Base-by-base conservation (phyloP, 2,888 invertebrate species). In the Drosophila siamana region DNA sequence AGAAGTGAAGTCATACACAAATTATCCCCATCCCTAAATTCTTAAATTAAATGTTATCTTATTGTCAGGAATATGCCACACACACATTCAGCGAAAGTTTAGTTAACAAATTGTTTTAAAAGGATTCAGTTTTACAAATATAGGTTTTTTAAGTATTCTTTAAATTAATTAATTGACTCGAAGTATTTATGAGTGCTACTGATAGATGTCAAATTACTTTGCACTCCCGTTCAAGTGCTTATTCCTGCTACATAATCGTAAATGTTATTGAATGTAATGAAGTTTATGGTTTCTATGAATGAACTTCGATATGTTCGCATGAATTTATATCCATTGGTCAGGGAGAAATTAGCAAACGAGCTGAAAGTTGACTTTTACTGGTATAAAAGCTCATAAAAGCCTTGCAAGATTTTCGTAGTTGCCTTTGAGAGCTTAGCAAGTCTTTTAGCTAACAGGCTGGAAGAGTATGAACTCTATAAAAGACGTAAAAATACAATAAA, bases 241-340 rank as follows among this genome's bases (percentile, higher is more conserved):
- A 30, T 15, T 22, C 9, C 7, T 24, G 15, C 15, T 4, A 0
- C 28, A 22, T 15, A 33, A 47, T 19, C 36, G 16, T 60, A 52
- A 60, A 60, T 19, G 26, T 19, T 24, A 19, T 19, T 19, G 9
- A 38, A 36, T 0, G 19, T 36, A 24, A 36, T 51, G 3, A 54
- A 40, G 28, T 75, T 71, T 59, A 68, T 61, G 63, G 44, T 40
- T 78, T 44, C 63, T 38, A 15, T 51, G 64, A 64, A 73, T 62
- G 46, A 51, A 30, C 38, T 59, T 22, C 36, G 7, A 50, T 40
- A 55, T 46, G 63, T 63, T 43, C 11, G 16, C 41, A 33, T 36
- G 48, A 48, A 48, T 56, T 56, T 63, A 56, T 56, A 47, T 41
- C 41, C 4, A 33, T 56, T 56, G 41, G 33, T 33, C 22, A 48